Evolutionary conservation across 1,140 invertebrate genomes (phyloP), one percentile per base, ranked within the genome.

Genomic region (Lutraria rhynchaena): DNA sequence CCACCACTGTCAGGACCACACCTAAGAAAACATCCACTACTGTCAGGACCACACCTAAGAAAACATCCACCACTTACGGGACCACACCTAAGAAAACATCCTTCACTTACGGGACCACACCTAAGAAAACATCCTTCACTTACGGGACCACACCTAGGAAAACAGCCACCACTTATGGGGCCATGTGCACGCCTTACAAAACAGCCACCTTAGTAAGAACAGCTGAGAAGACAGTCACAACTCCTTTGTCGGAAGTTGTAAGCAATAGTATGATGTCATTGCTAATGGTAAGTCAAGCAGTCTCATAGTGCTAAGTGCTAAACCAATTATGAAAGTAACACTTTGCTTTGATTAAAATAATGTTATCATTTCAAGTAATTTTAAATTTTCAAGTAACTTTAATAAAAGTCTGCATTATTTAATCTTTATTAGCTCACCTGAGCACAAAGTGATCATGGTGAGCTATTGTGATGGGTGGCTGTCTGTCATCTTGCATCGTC

Each of bases 161-260:
- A 53, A 53, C 51, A 4, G 51, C 51, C 51, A 53, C 51, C 51
- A 53, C 19, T 53, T 4, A 7, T 24, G 17, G 19, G 17, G 24
- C 51, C 51, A 46, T 46, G 44, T 46, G 44, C 44, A 53, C 51
- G 4, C 51, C 51, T 53, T n/a, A 53, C 19, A 53, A 53, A 53
- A 53, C 51, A 53, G 51, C 51, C 51, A 53, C 5, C 51, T n/a
- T 24, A 53, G 51, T 53, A 17, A 17, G 51, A 53, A 53, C 51
- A 53, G 5, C 51, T 53, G 51, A 53, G 51, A 53, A 53, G 17
- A 53, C 51, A 53, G 51, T 53, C 51, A 53, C 51, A 53, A 53
- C 51, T 53, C 51, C 51, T 53, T 53, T 53, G 51, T 53, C 51
- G 19, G 51, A 53, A 53, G 51, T 53, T 53, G 51, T 53, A 53